Base-by-base conservation (phyloP, 2,797 vertebrate species). In the Luscinia luscinia region DNA sequence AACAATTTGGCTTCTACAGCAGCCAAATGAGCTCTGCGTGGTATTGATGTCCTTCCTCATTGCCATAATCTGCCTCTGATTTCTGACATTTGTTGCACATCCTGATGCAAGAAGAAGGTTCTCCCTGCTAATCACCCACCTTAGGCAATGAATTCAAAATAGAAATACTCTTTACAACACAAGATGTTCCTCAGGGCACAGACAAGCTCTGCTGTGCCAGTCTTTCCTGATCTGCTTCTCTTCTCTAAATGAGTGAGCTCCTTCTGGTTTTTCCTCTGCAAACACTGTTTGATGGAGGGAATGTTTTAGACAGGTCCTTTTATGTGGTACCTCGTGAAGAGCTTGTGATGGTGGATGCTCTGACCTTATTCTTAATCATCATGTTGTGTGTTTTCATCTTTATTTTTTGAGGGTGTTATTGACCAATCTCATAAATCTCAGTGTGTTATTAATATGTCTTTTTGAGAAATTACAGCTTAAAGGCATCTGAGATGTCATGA, bases 71-170 rank as follows among this genome's bases (percentile, higher is more conserved):
- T 96, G 94, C 73, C 90, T 95, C 91, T 95, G 97, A 94, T 96
- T 97, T 91, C 94, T 96, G 93, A 93, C 18, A 41, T 80, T 96
- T 92, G 84, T 96, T 94, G 93, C 62, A 27, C 83, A 36, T 83
- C 83, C 77, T 97, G 97, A 97, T 96, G 94, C 87, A 96, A 94
- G 84, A 92, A 94, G 96, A 95, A 96, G 95, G 94, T 93, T 97
- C 84, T 93, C 94, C 84, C 62, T 94, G 95, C 88, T 97, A 97
- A 97, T 96, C 67, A 54, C 88, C 62, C 59, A 89, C 96, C 87
- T 85, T 26, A 70, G 80, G 93, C 95, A 51, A 61, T 46, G 59
- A 79, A 79, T 93, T 90, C 52, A 78, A 91, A 96, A 86, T 3
- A 85, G 59, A 64, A 94, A 69, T 90, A 45, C 76, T 95, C 80